Evolutionary conservation across 2,888 invertebrate genomes (phyloP), one percentile per base, ranked within the genome.

Genomic region (Leptura quadrifasciata): DNA sequence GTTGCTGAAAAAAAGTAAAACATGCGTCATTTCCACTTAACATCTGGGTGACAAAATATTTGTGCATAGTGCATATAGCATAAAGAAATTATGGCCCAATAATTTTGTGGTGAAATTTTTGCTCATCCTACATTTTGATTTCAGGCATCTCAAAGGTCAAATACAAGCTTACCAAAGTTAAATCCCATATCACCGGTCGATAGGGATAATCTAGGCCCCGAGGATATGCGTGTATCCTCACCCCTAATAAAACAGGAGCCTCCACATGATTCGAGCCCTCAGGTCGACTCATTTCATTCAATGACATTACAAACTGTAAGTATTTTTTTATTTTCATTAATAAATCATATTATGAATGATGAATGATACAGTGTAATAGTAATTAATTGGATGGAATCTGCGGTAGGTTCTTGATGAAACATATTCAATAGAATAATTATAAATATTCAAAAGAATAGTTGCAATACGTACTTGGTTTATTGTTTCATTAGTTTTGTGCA

Each of bases 191-290:
- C 90, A 85, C 90, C 90, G 84, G 88, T 88, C 82, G 91, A 91
- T 85, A 86, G 93, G 79, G 91, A 91, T 81, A 89, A 89, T 84
- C 79, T 81, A 61, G 84, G 85, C 60, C 88, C 89, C 75, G 91
- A 93, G 88, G 89, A 91, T 88, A 89, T 91, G 90, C 89, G 92
- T 85, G 90, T 90, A 87, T 87, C 91, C 79, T 89, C 91, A 77
- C 91, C 91, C 82, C 87, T 89, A 83, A 91, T 91, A 85, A 94
- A 94, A 89, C 93, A 93, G 89, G 94, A 94, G 89, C 91, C 92
- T 76, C 90, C 92, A 79, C 92, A 87, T 31, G 89, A 89, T 79
- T 84, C 84, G 39, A 87, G 86, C 76, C 87, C 88, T 20, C 87
- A 86, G 35, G 81, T 89, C 71, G 90, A 90, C 80, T 89, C 90